Base-by-base conservation (phyloP, 2,888 invertebrate genomes). In the Parochlus steinenii region DNA sequence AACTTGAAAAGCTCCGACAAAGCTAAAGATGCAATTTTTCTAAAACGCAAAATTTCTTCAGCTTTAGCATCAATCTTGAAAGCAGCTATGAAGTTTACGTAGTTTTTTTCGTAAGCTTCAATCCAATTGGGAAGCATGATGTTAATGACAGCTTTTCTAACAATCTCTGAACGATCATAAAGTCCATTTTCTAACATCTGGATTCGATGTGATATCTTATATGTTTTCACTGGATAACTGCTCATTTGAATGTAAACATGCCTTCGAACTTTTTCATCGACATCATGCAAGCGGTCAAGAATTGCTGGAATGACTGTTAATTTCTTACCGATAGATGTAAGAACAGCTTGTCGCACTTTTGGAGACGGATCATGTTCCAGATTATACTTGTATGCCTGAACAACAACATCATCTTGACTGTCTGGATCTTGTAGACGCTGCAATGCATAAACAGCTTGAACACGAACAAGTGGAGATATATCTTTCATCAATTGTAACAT, bases 371-470 rank as follows among this genome's bases (percentile, higher is more conserved):
- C 89, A 39, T 69, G 67, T 42, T 67, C 63, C 55, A 82, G 63
- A 43, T 82, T 77, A 47, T 69, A 74, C 16, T 72, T 62, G 45
- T 78, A 80, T 1, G 74, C 67, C 44, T 71, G 66, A 2, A 83
- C 74, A 2, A 89, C 74, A 2, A 69, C 71, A 52, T 89, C 87
- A 20, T 76, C 66, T 0, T 67, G 66, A 48, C 82, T 73, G 31
- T 61, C 61, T 0, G 86, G 83, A 46, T 82, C 75, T 54, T 90
- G 90, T 2, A 90, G 61, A 4, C 87, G 65, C 37, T 77, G 72
- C 25, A 90, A 58, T 1, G 85, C 81, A 18, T 71, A 55, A 0
- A 85, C 75, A 1, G 87, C 87, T 45, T 86, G 76, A 22, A 75
- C 72, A 14, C 89, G 66, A 3, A 90, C 79, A 32, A 71, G 69